phyloP scores from a whole-genome alignment of 2,797 vertebrate genomes.

The Cyprinella venusta region DNA sequence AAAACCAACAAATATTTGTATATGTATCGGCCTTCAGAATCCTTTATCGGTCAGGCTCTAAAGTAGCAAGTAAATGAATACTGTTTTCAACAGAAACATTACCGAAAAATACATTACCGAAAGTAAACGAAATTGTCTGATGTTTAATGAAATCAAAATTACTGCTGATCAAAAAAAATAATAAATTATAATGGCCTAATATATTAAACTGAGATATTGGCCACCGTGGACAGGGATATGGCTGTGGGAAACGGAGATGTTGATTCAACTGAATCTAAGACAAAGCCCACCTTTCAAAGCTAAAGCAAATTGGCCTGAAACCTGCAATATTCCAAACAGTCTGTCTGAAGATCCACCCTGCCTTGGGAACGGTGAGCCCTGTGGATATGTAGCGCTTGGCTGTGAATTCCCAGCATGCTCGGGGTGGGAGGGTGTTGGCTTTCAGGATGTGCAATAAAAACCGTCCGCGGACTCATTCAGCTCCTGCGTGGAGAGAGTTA shows the following conservation, averaged over 20 bases:
- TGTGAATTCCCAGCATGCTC: constrained; percentile 59
- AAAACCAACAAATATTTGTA: no score
- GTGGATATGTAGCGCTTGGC: constrained; percentile 18
- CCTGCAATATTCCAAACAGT: constrained; percentile 10
- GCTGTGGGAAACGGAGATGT: background rate
- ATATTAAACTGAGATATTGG: background rate
- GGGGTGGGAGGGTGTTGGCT: constrained; percentile 37
- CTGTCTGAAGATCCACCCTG: constrained; percentile 29
- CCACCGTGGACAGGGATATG: background rate
- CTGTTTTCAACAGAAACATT: no score
- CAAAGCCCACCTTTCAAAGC: constrained; percentile 35
- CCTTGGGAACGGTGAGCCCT: constrained; percentile 1
- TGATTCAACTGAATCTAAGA: constrained; percentile 12
- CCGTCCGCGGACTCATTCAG: constrained; percentile 9
- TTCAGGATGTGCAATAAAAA: constrained; percentile 45
- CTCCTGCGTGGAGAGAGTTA: constrained; percentile 40
- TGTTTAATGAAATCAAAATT: background rate
- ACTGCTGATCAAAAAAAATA: background rate
- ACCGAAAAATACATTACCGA: background rate
- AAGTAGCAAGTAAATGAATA: no score
- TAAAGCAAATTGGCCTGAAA: background rate
- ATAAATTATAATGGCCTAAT: background rate
- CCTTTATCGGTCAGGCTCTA: no score
- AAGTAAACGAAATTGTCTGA: background rate
- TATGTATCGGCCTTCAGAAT: no score